Base-by-base conservation (phyloP, 2,888 invertebrate genomes). In the Sialis fuliginosa region DNA sequence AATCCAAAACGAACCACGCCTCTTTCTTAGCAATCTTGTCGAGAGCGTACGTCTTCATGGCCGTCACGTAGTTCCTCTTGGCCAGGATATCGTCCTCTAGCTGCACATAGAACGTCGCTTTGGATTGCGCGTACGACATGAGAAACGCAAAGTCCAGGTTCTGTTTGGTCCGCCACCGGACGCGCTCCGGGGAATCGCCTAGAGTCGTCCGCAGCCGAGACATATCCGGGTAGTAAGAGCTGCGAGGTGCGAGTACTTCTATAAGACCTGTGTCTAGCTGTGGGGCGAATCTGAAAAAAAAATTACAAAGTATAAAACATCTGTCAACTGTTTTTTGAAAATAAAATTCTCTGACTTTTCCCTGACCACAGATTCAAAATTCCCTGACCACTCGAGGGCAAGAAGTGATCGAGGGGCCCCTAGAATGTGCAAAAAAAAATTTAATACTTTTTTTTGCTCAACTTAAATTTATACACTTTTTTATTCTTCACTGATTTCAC, bases 1-100 rank as follows among this genome's bases (percentile, higher is more conserved):
- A 96, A 61, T 96, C 93, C 46, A 96, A 69, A 47, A 91, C 80
- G 56, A 95, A 80, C 95, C 96, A 97, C 22, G 80, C 74, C 30
- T 84, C 69, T 55, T 83, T 82, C 50, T 71, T 69, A 13, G 77
- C 74, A 45, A 81, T 81, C 61, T 83, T 84, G 58, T 83, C 80
- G 6, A 82, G 66, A 9, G 88, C 87, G 61, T 82, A 87, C 49
- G 78, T 79, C 62, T 86, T 84, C 82, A 90, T 88, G 48, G 84
- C 84, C 46, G 78, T 77, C 56, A 91, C 75, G 59, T 85, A 95
- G 49, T 84, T 77, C 1, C 79, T 76, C 60, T 88, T 90, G 0
- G 92, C 86, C 33, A 93, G 68, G 45, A 96, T 87, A 60, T 96
- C 95, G 60, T 96, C 95, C 64, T 96, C 95, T 6, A 96, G 68